Evolutionary conservation across 2,113 vertebrate species (phyloP), one percentile per base, ranked within the genome.

Genomic region (Columba livia): DNA sequence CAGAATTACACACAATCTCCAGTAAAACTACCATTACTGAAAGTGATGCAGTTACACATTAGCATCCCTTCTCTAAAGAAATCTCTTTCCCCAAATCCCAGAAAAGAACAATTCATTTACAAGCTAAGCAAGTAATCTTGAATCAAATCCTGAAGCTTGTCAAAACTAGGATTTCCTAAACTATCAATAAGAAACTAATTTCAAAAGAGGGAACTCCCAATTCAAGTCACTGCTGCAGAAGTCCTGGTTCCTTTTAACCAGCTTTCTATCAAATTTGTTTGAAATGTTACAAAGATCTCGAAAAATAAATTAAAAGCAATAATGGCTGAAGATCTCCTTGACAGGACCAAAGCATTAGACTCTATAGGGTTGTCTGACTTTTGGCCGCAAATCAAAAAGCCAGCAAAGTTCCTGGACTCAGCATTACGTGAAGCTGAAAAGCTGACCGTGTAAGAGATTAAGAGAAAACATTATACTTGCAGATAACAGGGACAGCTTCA

Each of bases 61-160:
- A 93, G 65, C 38, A 94, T 69, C n/a, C 11, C 72, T 88, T 38
- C 77, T 93, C 44, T 93, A 81, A 94, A 74, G 66, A 74, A 83
- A 71, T 25, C 57, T 81, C 64, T 81, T 53, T 53, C n/a, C 20
- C 25, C 73, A 94, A 90, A 93, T 93, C 80, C 66, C 66, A 82
- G 73, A 79, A 89, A 84, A 92, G 86, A 90, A 94, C 58, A 80
- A 88, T 61, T 90, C 16, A 81, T 89, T 87, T 92, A 88, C 48
- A 94, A 86, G 48, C 40, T 86, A 72, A 92, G 61, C 73, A 89
- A 92, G 58, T 73, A 79, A 95, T 73, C 50, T 87, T 47, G 44
- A 91, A 57, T 72, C 80, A 91, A 95, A 94, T 91, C 61, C 81
- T 77, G 19, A 94, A 85, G 84, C 62, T 47, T 72, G 57, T 66